Evolutionary conservation across 1,140 invertebrate genomes (phyloP), one percentile per base, ranked within the genome.

Genomic region (Heliothis virescens): DNA sequence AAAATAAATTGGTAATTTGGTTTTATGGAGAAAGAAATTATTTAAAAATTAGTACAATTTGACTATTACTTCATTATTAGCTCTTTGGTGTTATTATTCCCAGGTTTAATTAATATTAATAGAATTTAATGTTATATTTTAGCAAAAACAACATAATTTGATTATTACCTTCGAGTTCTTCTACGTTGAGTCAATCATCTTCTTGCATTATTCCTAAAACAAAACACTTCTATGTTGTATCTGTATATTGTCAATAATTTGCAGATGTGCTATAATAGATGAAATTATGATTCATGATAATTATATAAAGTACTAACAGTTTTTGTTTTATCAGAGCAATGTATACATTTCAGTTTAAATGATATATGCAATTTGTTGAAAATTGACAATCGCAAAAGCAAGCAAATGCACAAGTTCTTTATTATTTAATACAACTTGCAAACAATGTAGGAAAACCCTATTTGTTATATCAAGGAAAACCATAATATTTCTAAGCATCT

Each of bases 121-220:
- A 41, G 5, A 41, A 41, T 21, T 71, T 21, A 15, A 13, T 3
- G 12, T 16, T n/a, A 21, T 53, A 21, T n/a, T 18, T 29, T 53
- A 29, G 13, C 1, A 15, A 53, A 29, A 57, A 15, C 9, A 18
- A 34, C 18, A 41, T 2, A 48, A 67, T 48, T 18, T 10, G 12
- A 13, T 15, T 34, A 21, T 74, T 74, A 74, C 72, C 72, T 74
- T 74, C 16, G 21, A 26, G 13, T 62, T 52, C 0, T 60, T 47
- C 29, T 57, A 47, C 50, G 16, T 41, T 47, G 53, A 73, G 13
- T 47, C 48, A 55, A 52, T 60, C 72, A 74, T 62, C 41, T 74
- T 62, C 41, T 62, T 18, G 47, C 57, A 74, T 74, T 12, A 7
- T 74, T 74, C 72, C 72, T 74, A 74, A 74, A 74, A 74, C 72